Conservation (phyloP, 2,113 vertebrate genomes). For the Chascanopsetta lugubris region DNA sequence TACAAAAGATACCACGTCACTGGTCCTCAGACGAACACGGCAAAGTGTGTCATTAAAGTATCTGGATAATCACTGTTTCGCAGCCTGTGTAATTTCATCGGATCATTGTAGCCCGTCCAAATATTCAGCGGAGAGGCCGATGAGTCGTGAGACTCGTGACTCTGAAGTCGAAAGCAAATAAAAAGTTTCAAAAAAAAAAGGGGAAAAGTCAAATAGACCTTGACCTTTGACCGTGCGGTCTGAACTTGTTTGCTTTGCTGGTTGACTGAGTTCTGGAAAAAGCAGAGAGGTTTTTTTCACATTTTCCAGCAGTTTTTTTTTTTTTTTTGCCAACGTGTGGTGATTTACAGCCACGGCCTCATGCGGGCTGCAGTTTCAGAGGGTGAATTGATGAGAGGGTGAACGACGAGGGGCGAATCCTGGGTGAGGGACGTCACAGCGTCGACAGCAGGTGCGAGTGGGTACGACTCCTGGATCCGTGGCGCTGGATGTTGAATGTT, state of each 20-base stretch:
- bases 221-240: slow-evolving; percentile 38
- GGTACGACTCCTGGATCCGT: no score
- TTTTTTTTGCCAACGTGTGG: slow-evolving; percentile 2
- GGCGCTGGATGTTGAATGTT: no score
- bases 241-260: slow-evolving; percentile 51
- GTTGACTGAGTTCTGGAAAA: slow-evolving; percentile 21
- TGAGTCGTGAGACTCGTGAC: slow-evolving; percentile 13
- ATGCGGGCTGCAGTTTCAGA: background rate
- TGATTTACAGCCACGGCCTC: background rate
- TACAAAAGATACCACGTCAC: no score
- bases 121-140: background rate
- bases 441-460: slow-evolving; percentile 11
- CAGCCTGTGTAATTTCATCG: background rate
- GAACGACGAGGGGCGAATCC: slow-evolving; percentile 18
- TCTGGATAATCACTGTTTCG: slow-evolving; percentile 48
- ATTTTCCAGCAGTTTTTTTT: background rate
- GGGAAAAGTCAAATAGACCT: slow-evolving; percentile 47
- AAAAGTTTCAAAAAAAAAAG: slow-evolving; percentile 24
- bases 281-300: background rate
- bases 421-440: slow-evolving; percentile 11
- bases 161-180: slow-evolving; percentile 45
- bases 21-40: background rate
- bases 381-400: background rate
- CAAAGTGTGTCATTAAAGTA: slow-evolving; percentile 28
- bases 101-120: slow-evolving; percentile 6